Conservation (phyloP, 2,888 invertebrate species). For the Ichneumon xanthorius region DNA sequence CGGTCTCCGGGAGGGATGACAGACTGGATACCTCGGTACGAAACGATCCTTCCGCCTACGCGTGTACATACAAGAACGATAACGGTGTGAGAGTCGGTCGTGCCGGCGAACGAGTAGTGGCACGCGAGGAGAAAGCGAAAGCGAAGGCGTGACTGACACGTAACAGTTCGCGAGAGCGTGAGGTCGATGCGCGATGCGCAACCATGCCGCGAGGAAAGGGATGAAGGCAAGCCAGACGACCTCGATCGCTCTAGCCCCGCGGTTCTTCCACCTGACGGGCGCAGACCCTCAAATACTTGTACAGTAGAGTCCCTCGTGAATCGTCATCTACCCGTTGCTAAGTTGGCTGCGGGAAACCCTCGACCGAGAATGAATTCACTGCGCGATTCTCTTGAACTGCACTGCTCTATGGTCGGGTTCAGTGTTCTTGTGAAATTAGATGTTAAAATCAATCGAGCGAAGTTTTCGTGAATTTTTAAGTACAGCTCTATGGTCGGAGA, state of each 20-base stretch:
- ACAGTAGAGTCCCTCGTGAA: background rate
- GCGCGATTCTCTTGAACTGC: too few species aligned
- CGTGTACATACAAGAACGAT: conserved; percentile 38
- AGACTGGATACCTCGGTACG: conserved; percentile 50
- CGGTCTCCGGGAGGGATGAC: conserved; percentile 35
- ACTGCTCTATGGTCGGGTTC: too few species aligned
- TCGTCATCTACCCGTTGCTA: background rate
- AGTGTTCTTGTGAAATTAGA: too few species aligned
- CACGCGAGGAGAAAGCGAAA: conserved; percentile 76
- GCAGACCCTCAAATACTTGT: background rate
- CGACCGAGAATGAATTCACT: too few species aligned
- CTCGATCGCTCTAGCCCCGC: background rate
- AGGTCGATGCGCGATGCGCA: conserved; percentile 48
- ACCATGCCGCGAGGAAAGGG: conserved; percentile 6
- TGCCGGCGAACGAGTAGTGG: conserved; percentile 26
- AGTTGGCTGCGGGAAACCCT: too few species aligned
- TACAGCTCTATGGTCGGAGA: too few species aligned
- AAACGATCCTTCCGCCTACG: conserved; percentile 68
- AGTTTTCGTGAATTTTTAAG: too few species aligned
- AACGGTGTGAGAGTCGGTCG: conserved; percentile 48
- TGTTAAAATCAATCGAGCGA: too few species aligned
- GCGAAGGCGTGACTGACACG: conserved; percentile 71
- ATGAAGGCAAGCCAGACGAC: conserved; percentile 17
- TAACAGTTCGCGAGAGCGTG: conserved; percentile 62
- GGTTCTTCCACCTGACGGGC: conserved; percentile 25